Conservation (phyloP, 2,888 invertebrate species). For the Microdon myrmicae region DNA sequence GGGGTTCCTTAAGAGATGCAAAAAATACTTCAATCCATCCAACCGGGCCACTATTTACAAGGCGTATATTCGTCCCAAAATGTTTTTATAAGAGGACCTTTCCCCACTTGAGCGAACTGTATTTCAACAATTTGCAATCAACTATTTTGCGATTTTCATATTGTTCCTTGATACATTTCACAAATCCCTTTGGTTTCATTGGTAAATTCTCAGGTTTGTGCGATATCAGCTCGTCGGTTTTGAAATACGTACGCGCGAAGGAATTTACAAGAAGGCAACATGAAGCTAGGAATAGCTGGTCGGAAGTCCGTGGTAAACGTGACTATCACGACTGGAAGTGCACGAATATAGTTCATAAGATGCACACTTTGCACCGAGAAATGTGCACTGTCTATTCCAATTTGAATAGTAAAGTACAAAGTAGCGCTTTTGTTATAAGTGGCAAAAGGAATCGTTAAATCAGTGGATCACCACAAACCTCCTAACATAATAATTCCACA, state of each 20-base stretch:
- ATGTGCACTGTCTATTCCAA: constrained; percentile 81
- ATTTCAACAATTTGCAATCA: constrained; percentile 79
- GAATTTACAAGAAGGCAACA: constrained; percentile 80
- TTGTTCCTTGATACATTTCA: constrained; percentile 82
- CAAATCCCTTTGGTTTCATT: constrained; percentile 80
- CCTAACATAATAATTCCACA: constrained; percentile 89
- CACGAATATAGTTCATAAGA: constrained; percentile 78
- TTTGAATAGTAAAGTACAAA: constrained; percentile 82
- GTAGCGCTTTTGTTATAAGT: constrained; percentile 84
- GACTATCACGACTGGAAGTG: constrained; percentile 81
- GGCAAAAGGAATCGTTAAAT: constrained; percentile 91
- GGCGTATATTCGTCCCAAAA: constrained; percentile 87
- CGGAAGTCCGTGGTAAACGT: constrained; percentile 90
- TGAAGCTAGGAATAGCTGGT: constrained; percentile 84
- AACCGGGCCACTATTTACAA: too few relatives aligned
- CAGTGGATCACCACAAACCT: constrained; percentile 91
- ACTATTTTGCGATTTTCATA: constrained; percentile 79
- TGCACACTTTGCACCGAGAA: constrained; percentile 76
- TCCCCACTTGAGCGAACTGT: constrained; percentile 84
- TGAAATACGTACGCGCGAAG: constrained; percentile 79
- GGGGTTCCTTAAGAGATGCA: too few relatives aligned
- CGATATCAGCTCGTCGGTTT: constrained; percentile 74
- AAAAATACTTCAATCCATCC: too few relatives aligned
- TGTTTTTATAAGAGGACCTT: constrained; percentile 87
- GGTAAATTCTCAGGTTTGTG: constrained; percentile 72